A percentile compares a stretch with the other conserved stretches of the same genome.
Conservation (phyloP, 1,140 invertebrate species). For the Tetraneura akinire region DNA sequence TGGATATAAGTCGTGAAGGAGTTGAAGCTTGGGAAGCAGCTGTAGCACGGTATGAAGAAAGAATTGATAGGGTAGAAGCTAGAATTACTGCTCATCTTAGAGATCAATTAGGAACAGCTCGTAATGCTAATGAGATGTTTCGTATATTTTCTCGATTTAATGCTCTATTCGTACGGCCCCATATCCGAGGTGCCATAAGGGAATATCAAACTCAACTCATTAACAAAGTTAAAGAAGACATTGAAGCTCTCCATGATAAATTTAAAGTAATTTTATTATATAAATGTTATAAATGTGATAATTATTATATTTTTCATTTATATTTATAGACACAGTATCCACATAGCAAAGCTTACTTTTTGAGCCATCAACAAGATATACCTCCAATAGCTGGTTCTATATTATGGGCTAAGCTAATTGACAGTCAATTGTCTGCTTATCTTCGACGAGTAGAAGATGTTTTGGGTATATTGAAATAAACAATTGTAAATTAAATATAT, state of each 20-base stretch:
- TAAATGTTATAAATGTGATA: background rate
- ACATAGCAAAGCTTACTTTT: constrained; percentile 82
- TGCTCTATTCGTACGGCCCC: constrained; percentile 95
- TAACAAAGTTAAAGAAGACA: constrained; percentile 98
- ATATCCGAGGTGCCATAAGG: constrained; percentile 96
- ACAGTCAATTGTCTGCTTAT: constrained; percentile 96
- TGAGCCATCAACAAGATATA: constrained; percentile 89
- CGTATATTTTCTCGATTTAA: constrained; percentile 97
- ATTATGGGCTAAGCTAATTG: constrained; percentile 98
- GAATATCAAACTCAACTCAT: constrained; percentile 99
- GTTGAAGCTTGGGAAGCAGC: constrained; percentile 97
- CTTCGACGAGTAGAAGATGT: constrained; percentile 96
- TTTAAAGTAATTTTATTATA: constrained; percentile 76
- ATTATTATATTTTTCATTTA: constrained; percentile 11
- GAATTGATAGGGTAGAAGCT: constrained; percentile 87
- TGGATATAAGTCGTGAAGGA: constrained; percentile 96
- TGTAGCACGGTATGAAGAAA: constrained; percentile 91
- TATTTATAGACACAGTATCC: constrained; percentile 55
- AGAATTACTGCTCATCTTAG: constrained; percentile 93
- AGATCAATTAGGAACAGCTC: constrained; percentile 95
- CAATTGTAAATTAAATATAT: background rate
- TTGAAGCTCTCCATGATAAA: constrained; percentile 95
- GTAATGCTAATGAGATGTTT: constrained; percentile 99
- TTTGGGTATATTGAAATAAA: constrained; percentile 65
- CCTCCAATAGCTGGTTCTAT: constrained; percentile 97